phyloP scores from a whole-genome alignment of 2,888 invertebrate genomes.

The Caenorhabditis auriculariae region DNA sequence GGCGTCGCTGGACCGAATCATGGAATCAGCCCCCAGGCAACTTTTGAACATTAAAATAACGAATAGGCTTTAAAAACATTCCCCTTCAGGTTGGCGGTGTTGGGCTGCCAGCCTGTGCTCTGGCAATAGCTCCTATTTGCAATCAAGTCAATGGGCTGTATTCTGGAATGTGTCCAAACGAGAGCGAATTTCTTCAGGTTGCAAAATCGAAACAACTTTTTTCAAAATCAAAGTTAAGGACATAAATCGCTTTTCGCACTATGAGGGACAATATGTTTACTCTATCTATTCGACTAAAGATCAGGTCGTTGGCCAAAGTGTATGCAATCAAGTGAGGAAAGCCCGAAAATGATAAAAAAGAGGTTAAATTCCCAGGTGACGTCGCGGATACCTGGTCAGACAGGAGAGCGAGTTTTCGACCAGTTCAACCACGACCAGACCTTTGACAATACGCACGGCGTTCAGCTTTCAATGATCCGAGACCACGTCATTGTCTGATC shows the following conservation, averaged over 20 bases:
- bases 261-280: conserved; percentile 58
- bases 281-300: conserved; percentile 53
- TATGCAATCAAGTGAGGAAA: conserved; percentile 44
- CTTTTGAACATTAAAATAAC: not conserved
- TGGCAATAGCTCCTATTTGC: conserved; percentile 48
- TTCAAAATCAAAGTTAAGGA: conserved; percentile 35
- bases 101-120: conserved; percentile 56
- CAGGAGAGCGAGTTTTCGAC: conserved; percentile 53
- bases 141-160: conserved; percentile 56
- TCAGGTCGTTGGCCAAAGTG: conserved; percentile 54
- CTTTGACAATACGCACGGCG: conserved; percentile 54
- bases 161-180: conserved; percentile 57
- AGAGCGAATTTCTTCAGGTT: conserved; percentile 54
- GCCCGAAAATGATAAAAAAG: not conserved
- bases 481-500: conserved; percentile 48
- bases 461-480: conserved; percentile 50
- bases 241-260: conserved; percentile 52
- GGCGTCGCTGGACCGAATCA: conserved; percentile 62
- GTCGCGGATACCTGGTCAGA: conserved; percentile 50
- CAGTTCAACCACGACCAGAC: conserved; percentile 55
- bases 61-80: not conserved
- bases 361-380: conserved; percentile 20
- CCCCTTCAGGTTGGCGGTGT: conserved; percentile 43
- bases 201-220: not conserved
- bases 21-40: conserved; percentile 54